Base-by-base conservation (phyloP, 2,888 invertebrate genomes). In the Linnaemya vulpina region DNA sequence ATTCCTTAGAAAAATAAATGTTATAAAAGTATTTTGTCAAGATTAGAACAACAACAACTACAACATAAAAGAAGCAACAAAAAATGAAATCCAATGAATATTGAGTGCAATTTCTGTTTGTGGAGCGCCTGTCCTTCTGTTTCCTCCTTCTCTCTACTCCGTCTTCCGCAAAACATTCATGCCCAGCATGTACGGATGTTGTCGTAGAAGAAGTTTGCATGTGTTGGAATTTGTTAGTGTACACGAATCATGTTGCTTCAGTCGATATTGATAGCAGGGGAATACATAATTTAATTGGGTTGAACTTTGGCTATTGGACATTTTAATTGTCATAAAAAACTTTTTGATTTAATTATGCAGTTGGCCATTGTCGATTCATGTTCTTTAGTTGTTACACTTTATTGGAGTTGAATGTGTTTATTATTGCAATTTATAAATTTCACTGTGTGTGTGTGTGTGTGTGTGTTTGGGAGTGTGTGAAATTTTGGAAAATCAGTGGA, bases 231-330 rank as follows among this genome's bases (percentile, higher is more conserved):
- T 4, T 60, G 58, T 17, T 17, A 1, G 38, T 40, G 1, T 1
- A 17, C 8, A 46, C 30, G 46, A 20, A 58, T 1, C 11, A 62
- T 15, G 15, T 46, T 15, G 15, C 15, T 15, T n/a, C 30, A 30
- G 49, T 17, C 43, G 46, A 43, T 76, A 76, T 58, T 76, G 65
- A 58, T 67, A 76, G 76, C 55, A 38, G 55, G 76, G 55, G 43
- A 58, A 67, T 30, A 58, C 49, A 80, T 80, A 80, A 80, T 80
- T 80, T 74, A 74, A 80, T 74, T 80, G 80, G 60, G 67, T 74
- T 80, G 80, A 81, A 81, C 63, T 75, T 70, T 81, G 70, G 53
- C 53, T 81, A 63, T 76, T 81, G 70, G 63, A 81, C 68, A 75
- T 58, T 81, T 53, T 75, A 81, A 75, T 81, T 63, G 81, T 75